A percentile compares a stretch with the other conserved stretches of the same genome.
Conservation (phyloP, 2,888 invertebrate species). For the Nemotelus nigrinus region DNA sequence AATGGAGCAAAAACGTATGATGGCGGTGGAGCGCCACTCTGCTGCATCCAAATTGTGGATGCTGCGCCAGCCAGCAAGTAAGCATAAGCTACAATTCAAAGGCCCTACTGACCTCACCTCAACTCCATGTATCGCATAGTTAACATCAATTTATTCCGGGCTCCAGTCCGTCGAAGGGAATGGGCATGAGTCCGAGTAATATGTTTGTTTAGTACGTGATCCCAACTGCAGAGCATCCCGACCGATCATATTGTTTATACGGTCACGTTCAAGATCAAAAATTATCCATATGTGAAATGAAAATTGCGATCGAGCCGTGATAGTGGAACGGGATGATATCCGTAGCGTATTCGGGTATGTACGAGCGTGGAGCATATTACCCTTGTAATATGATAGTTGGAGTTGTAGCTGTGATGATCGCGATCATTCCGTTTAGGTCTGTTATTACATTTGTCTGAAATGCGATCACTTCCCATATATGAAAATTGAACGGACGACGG, state of each 20-base stretch:
- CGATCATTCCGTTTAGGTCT: constrained; percentile 48
- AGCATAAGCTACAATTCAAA: constrained; percentile 11
- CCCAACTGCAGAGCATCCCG: constrained; percentile 48
- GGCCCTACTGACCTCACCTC: constrained; percentile 30
- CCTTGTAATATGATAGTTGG: constrained; percentile 30
- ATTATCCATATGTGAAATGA: constrained; percentile 56
- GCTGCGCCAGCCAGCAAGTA: constrained; percentile 2
- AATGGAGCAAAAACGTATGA: neutral
- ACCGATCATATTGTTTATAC: constrained; percentile 52
- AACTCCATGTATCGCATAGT: constrained; percentile 41
- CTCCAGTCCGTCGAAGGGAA: constrained; percentile 29
- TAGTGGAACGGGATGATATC: constrained; percentile 23
- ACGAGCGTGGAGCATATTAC: constrained; percentile 19
- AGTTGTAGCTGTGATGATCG: constrained; percentile 39
- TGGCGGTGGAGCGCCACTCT: constrained; percentile 21
- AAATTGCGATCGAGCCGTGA: constrained; percentile 53
- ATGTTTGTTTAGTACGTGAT: constrained; percentile 53
- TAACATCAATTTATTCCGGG: constrained; percentile 50
- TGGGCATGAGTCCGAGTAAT: constrained; percentile 47
- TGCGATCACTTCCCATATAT: constrained; percentile 51
- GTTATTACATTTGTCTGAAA: constrained; percentile 47
- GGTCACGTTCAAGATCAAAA: constrained; percentile 51
- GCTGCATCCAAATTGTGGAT: neutral
- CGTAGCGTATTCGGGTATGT: neutral
- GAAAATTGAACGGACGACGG: constrained; percentile 37